Base-by-base conservation (phyloP, 53 echinoderm and acorn worm genomes). In the Echinometra lucunter region DNA sequence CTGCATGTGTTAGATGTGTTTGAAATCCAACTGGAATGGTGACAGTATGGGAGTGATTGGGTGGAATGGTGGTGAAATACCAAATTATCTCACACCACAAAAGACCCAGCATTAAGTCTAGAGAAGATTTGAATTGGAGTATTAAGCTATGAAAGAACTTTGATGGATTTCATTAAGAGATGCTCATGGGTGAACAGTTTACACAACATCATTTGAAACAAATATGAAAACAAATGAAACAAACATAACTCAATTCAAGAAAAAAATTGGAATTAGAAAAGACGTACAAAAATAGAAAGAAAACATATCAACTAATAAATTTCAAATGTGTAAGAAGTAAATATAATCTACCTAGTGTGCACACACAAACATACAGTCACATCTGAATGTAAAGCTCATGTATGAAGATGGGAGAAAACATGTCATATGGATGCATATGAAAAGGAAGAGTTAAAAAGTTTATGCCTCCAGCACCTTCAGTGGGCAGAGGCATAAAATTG, bases 1-100 rank as follows among this genome's bases (percentile, higher is more conserved):
- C 94, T 94, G 94, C 94, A 83, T 94, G 94, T 94, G 94, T 94
- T 94, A 85, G 45, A 28, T 40, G 57, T 55, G 56, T 78, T 78
- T 40, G 89, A 37, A 89, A 28, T 49, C 37, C 37, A 89, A 58
- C 15, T 60, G 89, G 89, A 60, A 89, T 89, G 89, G 40, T n/a
- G 58, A 38, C 23, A 23, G 37, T n/a, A 60, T 88, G 53, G 34
- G n/a, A n/a, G n/a, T n/a, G n/a, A 88, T 58, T 89, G 85, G 49
- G 28, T 85, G 85, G 49, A 42, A 81, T 81, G 81, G 42, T 40
- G 7, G 85, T 49, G 28, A 47, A 49, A 85, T 53, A 11, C 47
- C 85, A 85, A 85, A 8, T 2, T 49, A 85, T 45, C 11, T 49
- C 47, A 85, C 85, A 49, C n/a, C 45, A 85, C 9, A 53, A 53